Conservation (phyloP, 2,888 invertebrate genomes). For the Cacoxenus indagator region DNA sequence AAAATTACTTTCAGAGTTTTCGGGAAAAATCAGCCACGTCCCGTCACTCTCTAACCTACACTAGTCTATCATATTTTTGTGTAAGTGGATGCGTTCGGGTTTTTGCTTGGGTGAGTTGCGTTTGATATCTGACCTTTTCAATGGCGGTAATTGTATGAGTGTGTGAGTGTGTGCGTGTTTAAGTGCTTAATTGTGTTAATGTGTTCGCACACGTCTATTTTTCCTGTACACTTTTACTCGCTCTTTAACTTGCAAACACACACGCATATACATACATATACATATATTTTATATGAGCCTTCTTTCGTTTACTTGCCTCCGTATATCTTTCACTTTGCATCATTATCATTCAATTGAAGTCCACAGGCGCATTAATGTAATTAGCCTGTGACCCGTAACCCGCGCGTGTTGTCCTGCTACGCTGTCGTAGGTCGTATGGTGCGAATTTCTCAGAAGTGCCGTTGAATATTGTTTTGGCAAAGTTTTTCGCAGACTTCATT, state of each 20-base stretch:
- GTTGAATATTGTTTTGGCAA: constrained; percentile 13
- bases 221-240: not conserved
- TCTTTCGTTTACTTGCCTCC: not conserved
- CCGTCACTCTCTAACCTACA: not conserved
- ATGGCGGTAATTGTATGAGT: not conserved
- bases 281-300: not conserved
- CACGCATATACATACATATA: not conserved
- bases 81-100: not conserved
- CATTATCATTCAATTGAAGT: constrained; percentile 20
- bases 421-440: not conserved
- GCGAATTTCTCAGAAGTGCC: constrained; percentile 2
- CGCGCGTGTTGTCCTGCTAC: not conserved
- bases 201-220: not conserved
- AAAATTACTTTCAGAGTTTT: constrained; percentile 12
- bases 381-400: too few species aligned
- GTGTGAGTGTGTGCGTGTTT: constrained; percentile 3
- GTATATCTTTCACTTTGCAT: not conserved
- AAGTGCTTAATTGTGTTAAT: constrained; percentile 14
- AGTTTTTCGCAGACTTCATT: constrained; percentile 1
- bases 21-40: not conserved
- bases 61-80: not conserved
- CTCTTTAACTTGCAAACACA: not conserved
- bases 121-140: not conserved
- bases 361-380: constrained; percentile 12
- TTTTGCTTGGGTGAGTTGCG: not conserved